These are phyloP conservation scores for Acanthosepion lycidas DNA, from an alignment of 2,888 invertebrate genomes.

Conservation along the genomic window DNA sequence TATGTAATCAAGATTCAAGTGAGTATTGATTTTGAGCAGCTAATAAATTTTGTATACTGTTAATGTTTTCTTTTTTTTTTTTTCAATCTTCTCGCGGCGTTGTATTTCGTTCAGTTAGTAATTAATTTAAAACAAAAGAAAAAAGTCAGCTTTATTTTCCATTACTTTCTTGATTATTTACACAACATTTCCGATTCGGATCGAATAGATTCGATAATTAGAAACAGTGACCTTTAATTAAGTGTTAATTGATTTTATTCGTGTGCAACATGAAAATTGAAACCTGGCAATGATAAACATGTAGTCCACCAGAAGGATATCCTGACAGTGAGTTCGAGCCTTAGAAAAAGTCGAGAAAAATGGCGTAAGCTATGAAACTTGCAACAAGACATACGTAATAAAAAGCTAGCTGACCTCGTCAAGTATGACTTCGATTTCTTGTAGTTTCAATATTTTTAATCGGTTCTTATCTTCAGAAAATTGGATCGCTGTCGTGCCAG, in stretches of 20 bases:
- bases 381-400: too few relatives aligned
- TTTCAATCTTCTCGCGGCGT: background rate
- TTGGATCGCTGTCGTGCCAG: too few relatives aligned
- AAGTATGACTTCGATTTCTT: too few relatives aligned
- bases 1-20: background rate
- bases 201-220: conserved; percentile 8
- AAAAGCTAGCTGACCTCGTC: too few relatives aligned
- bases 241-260: background rate
- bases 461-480: too few relatives aligned
- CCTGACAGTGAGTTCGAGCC: background rate
- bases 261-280: background rate
- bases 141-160: background rate
- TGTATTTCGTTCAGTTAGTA: conserved; percentile 12
- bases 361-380: too few relatives aligned
- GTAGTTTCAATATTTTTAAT: too few relatives aligned
- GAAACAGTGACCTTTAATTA: conserved; percentile 33
- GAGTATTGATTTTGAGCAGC: background rate
- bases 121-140: conserved; percentile 4
- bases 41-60: background rate
- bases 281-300: background rate
- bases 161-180: background rate
- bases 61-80: background rate
- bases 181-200: background rate
- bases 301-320: background rate
- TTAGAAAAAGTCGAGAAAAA: too few relatives aligned